Base-by-base conservation (phyloP, 2,797 vertebrate species). In the Acanthurus tractus region DNA sequence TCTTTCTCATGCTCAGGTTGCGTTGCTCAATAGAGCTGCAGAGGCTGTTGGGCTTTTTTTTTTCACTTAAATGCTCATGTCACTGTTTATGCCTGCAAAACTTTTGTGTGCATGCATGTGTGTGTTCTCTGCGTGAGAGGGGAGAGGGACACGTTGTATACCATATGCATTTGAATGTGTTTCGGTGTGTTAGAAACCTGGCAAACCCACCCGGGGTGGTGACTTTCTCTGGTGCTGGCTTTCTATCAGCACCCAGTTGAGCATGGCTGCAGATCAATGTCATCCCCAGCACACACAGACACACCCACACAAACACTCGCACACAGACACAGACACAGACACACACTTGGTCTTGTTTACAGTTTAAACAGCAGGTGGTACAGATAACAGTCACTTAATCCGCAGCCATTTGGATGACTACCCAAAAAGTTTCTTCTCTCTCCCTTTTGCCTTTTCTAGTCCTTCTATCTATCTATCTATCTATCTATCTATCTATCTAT, bases 301-400 rank as follows among this genome's bases (percentile, higher is more conserved):
- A 34, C 40, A 65, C 70, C 56, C 56, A 84, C 66, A 63, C 70
- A 40, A 49, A 59, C 36, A 49, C n/a, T n/a, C n/a, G n/a, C 46
- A 56, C 46, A 34, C 20, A 56, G n/a, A 68, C 36, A 49, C 40
- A 46, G 8, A 68, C 64, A 44, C 40, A 72, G 53, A 76, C 8
- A 6, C 82, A 82, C 82, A 59, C 61, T 85, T 79, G 84, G 86
- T 81, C 84, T 83, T 80, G 83, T 89, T 91, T 89, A 79, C 85
- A 59, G 88, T 88, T 92, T 84, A 84, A 90, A 92, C 91, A 93
- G 92, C 91, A 88, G 91, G 91, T 86, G 86, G 89, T 70, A 85
- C 59, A 87, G 90, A 94, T 90, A 89, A 87, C 74, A 85, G 78
- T 63, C 83, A 89, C 85, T 88, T 86, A 88, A 92, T 92, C 85